Evolutionary conservation across 2,113 vertebrate species (phyloP).

Genomic region (Vulpes lagopus): DNA sequence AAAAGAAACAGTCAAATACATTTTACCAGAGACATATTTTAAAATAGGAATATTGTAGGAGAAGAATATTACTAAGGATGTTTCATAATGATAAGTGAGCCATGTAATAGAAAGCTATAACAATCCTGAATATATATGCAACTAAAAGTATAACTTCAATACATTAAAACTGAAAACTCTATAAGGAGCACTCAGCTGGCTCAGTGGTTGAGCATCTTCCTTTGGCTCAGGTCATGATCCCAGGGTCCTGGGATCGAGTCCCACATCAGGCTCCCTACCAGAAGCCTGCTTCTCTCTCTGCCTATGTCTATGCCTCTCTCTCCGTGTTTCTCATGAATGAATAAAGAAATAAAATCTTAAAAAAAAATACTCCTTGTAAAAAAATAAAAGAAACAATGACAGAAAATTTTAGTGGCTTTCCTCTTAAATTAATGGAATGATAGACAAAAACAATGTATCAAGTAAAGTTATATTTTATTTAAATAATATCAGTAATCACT

Average conservation of each 20-base stretch:
- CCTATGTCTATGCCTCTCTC: too few relatives aligned
- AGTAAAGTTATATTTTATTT: not conserved
- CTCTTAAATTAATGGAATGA: not conserved
- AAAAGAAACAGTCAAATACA: not conserved
- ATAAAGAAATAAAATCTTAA: too few relatives aligned
- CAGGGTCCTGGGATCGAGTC: too few relatives aligned
- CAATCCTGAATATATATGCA: not conserved
- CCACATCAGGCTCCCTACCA: too few relatives aligned
- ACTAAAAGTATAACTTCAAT: not conserved
- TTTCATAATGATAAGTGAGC: not conserved
- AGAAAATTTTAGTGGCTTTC: not conserved
- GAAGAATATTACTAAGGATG: not conserved
- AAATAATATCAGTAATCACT: not conserved
- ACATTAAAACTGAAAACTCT: not conserved
- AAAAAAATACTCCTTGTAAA: not conserved
- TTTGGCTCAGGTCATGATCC: too few relatives aligned
- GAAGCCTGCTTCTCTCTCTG: too few relatives aligned
- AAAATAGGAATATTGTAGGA: not conserved
- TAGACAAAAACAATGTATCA: not conserved
- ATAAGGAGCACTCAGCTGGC: too few relatives aligned
- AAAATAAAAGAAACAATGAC: not conserved
- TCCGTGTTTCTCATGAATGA: too few relatives aligned
- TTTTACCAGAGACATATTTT: not conserved
- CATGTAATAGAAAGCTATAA: not conserved
- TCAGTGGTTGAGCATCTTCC: too few relatives aligned